Percentiles rank a stretch among this genome's conserved stretches.
These are phyloP conservation scores for Brevimyrus niger DNA, from an alignment of 2,113 vertebrate genomes.

Conservation along the genomic window DNA sequence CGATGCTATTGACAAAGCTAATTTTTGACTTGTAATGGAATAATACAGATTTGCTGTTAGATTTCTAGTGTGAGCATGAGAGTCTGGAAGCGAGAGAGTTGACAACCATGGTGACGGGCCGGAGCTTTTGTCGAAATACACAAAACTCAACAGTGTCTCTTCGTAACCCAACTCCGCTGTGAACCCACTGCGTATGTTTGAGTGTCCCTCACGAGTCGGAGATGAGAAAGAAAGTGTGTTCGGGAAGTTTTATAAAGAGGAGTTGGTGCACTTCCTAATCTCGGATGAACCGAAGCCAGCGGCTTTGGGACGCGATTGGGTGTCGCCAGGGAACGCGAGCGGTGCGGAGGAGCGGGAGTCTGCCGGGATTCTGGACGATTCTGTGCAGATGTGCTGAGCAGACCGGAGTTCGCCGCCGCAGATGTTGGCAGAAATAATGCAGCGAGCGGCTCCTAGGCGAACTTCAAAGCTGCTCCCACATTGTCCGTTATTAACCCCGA, in stretches of 20 bases:
- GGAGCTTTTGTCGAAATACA: not conserved
- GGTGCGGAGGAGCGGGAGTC: not conserved
- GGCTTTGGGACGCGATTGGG: not conserved
- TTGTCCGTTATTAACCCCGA: not conserved
- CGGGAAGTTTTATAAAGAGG: not conserved
- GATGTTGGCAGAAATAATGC: not conserved
- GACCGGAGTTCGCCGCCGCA: not conserved
- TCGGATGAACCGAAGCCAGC: not conserved
- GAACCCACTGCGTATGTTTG: not conserved
- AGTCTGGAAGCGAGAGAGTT: not conserved
- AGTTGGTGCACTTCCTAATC: not conserved
- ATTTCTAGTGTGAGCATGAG: not conserved
- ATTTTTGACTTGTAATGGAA: not conserved
- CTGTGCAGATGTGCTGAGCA: not conserved
- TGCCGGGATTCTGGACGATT: not conserved
- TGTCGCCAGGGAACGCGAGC: not conserved
- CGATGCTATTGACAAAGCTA: not conserved
- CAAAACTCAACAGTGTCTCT: not conserved
- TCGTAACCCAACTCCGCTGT: not conserved
- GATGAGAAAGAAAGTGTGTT: not conserved
- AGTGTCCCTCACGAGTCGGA: not conserved
- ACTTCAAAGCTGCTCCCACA: not conserved
- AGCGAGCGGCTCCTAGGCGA: not conserved
- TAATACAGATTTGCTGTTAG: not conserved
- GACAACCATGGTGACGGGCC: not conserved